A percentile compares a stretch with the other conserved stretches of the same genome.
These are phyloP conservation scores for Ophioninae sp. DNA, from an alignment of 2,888 invertebrate species.

Conservation along the genomic window DNA sequence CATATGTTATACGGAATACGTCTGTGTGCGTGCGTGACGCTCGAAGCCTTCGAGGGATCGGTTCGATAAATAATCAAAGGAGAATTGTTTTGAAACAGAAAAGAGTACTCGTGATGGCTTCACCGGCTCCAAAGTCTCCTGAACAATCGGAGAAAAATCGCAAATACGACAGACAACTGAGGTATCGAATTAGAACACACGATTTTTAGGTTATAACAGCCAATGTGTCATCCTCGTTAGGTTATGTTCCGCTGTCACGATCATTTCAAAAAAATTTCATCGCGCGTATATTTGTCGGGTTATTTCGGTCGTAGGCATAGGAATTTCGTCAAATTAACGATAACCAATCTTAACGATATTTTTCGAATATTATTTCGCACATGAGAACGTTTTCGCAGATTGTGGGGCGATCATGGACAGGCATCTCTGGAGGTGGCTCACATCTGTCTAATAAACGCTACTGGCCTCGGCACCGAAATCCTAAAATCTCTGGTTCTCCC, in stretches of 20 bases:
- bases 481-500: constrained; percentile 97
- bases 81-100: constrained; percentile 8
- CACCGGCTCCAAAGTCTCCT: constrained; percentile 88
- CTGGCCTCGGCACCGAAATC: constrained; percentile 96
- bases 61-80: background rate
- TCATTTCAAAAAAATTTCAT: background rate
- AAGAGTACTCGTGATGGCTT: constrained; percentile 82
- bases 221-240: constrained; percentile 5
- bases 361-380: background rate
- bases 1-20: background rate
- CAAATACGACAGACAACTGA: constrained; percentile 91
- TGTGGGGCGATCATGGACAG: constrained; percentile 99
- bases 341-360: background rate
- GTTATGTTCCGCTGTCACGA: constrained; percentile 6
- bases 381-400: constrained; percentile 81
- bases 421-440: constrained; percentile 92
- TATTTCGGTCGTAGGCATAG: background rate
- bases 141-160: constrained; percentile 88
- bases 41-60: constrained; percentile 8
- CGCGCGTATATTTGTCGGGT: background rate
- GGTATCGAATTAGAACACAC: constrained; percentile 66
- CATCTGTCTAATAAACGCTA: constrained; percentile 96
- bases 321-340: background rate
- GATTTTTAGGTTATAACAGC: constrained; percentile 21
- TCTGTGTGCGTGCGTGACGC: background rate